phyloP scores from a whole-genome alignment of 2,888 invertebrate genomes.

The Drosophila subquinaria region DNA sequence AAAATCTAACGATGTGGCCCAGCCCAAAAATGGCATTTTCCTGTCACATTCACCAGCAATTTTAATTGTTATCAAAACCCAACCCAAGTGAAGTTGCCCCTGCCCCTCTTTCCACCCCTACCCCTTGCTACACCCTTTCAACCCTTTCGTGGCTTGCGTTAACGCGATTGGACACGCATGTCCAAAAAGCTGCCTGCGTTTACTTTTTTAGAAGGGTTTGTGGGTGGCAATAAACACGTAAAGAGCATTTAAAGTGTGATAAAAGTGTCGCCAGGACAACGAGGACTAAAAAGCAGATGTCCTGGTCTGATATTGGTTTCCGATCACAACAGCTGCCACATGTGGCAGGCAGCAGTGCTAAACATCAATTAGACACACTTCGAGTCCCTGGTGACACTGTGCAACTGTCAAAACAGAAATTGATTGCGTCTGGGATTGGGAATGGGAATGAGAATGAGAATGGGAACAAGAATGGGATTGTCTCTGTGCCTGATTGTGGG shows the following conservation, averaged over 20 bases:
- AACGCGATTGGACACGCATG: conserved; percentile 84
- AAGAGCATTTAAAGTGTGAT: conserved; percentile 74
- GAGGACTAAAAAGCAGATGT: conserved; percentile 66
- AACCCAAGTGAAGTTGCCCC: conserved; percentile 15
- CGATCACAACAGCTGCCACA: conserved; percentile 56
- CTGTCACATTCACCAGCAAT: conserved; percentile 74
- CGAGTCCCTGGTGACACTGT: conserved; percentile 65
- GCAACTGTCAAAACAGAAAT: conserved; percentile 79
- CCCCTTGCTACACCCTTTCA: conserved; percentile 22
- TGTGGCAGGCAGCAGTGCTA: conserved; percentile 30
- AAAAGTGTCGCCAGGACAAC: conserved; percentile 76
- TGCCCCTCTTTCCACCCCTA: neutral
- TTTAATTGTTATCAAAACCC: conserved; percentile 73
- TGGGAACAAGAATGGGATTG: conserved; percentile 1
- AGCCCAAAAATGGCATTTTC: conserved; percentile 74
- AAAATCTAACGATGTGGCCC: conserved; percentile 77
- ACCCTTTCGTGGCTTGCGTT: conserved; percentile 64
- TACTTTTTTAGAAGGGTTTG: neutral
- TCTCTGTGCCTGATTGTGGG: conserved; percentile 26
- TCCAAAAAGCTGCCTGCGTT: conserved; percentile 54
- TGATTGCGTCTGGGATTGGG: conserved; percentile 74
- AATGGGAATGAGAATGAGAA: conserved; percentile 36
- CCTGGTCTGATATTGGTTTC: conserved; percentile 60
- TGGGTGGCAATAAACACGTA: conserved; percentile 74
- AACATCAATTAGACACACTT: conserved; percentile 79